A percentile compares a stretch with the other conserved stretches of the same genome.
These are phyloP conservation scores for Drosophila testacea DNA, from an alignment of 2,888 invertebrate species.

Conservation along the genomic window DNA sequence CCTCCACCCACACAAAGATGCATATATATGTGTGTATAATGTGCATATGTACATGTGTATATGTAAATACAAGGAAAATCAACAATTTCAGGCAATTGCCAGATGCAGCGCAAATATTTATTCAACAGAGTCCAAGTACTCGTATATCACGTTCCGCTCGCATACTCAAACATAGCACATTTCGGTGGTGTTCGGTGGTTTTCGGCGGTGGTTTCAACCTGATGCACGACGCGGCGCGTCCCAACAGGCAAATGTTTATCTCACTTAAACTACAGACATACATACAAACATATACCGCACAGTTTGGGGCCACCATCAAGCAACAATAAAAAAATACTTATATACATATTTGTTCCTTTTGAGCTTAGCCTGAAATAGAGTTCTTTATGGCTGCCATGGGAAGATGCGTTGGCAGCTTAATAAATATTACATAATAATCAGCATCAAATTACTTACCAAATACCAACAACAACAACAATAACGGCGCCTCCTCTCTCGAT, in stretches of 20 bases:
- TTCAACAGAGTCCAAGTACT: conserved; percentile 39
- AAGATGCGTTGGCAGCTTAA: conserved; percentile 20
- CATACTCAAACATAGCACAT: conserved; percentile 36
- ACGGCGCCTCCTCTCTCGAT: conserved; percentile 9
- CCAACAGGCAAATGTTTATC: conserved; percentile 50
- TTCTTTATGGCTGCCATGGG: conserved; percentile 16
- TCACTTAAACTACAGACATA: conserved; percentile 26
- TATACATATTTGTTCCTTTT: neutral
- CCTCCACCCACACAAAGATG: conserved; percentile 31
- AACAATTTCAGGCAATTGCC: conserved; percentile 47
- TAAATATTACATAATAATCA: conserved; percentile 24
- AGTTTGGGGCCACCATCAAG: conserved; percentile 20
- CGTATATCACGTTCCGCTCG: conserved; percentile 56
- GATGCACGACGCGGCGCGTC: conserved; percentile 43
- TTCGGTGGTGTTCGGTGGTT: conserved; percentile 21
- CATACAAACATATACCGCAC: conserved; percentile 10
- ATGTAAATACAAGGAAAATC: conserved; percentile 38
- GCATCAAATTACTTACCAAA: conserved; percentile 28
- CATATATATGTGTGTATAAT: conserved; percentile 14
- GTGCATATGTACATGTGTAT: conserved; percentile 2
- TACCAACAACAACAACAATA: conserved; percentile 21
- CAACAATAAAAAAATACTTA: conserved; percentile 1
- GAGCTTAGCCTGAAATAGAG: conserved; percentile 4
- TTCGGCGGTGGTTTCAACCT: conserved; percentile 28
- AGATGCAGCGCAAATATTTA: conserved; percentile 47